Conservation (phyloP, 2,888 invertebrate genomes). For the Stratiomys singularior region DNA sequence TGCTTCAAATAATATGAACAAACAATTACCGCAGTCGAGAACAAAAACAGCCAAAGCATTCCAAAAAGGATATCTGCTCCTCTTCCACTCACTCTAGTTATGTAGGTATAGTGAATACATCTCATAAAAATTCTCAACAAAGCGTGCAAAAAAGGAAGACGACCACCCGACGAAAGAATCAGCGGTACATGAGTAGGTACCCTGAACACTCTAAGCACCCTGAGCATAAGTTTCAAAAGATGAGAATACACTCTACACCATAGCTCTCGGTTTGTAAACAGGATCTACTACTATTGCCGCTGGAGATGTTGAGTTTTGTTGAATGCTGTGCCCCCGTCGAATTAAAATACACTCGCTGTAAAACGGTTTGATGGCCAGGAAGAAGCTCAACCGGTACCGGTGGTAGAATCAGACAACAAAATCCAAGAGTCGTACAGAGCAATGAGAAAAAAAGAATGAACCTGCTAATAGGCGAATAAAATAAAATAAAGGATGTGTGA, state of each 20-base stretch:
- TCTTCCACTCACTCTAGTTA: not conserved
- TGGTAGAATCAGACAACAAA: not conserved
- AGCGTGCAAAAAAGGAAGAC: not conserved
- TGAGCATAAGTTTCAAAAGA: not conserved
- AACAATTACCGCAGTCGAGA: constrained; percentile 36
- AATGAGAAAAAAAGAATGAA: not conserved
- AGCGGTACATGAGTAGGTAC: not conserved
- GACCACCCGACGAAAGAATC: not conserved
- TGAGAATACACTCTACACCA: constrained; percentile 25
- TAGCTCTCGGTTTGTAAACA: constrained; percentile 37
- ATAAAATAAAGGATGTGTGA: no score
- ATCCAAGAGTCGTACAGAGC: not conserved
- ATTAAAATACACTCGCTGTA: constrained; percentile 20
- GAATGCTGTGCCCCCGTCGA: constrained; percentile 27
- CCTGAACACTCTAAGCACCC: no score
- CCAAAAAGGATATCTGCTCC: constrained; percentile 21
- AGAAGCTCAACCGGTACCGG: no score
- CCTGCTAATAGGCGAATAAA: no score
- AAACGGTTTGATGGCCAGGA: not conserved
- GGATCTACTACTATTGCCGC: constrained; percentile 12
- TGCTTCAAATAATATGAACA: constrained; percentile 46
- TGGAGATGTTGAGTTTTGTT: constrained; percentile 7
- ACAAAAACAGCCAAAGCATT: constrained; percentile 38
- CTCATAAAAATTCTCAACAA: constrained; percentile 6
- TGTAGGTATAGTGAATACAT: not conserved